phyloP scores from a whole-genome alignment of 53 echinoderm and acorn worm species.

The Holothuria leucospilota region DNA sequence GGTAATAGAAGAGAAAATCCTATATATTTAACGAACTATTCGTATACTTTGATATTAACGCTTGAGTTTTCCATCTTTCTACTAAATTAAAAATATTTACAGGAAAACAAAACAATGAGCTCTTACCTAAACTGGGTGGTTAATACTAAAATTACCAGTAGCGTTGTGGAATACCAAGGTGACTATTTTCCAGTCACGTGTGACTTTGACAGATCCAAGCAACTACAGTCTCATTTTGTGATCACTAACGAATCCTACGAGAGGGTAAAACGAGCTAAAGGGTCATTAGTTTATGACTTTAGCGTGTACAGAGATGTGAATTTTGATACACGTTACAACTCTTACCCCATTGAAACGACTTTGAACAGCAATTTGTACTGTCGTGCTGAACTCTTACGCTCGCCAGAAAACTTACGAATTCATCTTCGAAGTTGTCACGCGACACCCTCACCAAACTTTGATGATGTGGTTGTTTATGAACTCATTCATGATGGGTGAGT shows the following conservation, averaged over 20 bases:
- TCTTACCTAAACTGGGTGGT: conserved; percentile 8
- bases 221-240: background rate
- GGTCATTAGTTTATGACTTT: conserved; percentile 2
- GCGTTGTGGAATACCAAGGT: conserved; percentile 1
- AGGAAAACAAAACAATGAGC: conserved; percentile 1
- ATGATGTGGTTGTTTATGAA: conserved; percentile 25
- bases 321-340: background rate
- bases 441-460: conserved; percentile 12
- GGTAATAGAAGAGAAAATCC: too few relatives aligned
- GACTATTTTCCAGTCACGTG: conserved; percentile 10
- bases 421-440: conserved; percentile 32
- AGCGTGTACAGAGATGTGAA: conserved; percentile 5
- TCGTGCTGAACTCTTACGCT: background rate
- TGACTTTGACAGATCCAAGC: conserved; percentile 25
- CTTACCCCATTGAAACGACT: conserved; percentile 1
- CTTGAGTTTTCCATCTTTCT: too few relatives aligned
- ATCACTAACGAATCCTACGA: background rate
- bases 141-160: background rate
- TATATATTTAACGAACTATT: too few relatives aligned
- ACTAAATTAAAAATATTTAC: too few relatives aligned
- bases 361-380: background rate
- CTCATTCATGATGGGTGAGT: conserved; percentile 27
- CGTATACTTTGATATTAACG: too few relatives aligned
- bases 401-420: conserved; percentile 17
- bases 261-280: conserved; percentile 2